Evolutionary conservation across 2,797 vertebrate species (phyloP).

Genomic region (Xenentodon cancila): DNA sequence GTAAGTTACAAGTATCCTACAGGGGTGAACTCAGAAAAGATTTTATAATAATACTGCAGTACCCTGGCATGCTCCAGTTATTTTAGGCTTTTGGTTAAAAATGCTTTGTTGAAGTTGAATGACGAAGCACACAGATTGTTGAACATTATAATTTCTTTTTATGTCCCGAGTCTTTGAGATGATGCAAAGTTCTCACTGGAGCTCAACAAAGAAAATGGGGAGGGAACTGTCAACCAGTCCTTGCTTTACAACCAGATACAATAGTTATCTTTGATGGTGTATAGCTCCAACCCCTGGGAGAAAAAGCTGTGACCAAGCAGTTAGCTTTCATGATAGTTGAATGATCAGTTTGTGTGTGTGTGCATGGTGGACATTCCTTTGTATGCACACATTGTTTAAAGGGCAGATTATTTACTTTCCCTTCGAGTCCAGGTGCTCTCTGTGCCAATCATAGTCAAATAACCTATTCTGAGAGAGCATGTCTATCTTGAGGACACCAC

Average conservation of each 20-base stretch:
- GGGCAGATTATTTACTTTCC: conserved; percentile 48
- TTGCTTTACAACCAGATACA: conserved; percentile 43
- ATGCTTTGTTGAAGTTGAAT: not conserved
- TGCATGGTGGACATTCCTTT: conserved; percentile 17
- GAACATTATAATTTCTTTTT: conserved; percentile 12
- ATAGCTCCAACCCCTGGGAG: conserved; percentile 28
- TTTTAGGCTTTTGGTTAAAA: not conserved
- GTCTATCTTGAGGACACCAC: conserved; percentile 33
- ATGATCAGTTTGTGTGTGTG: conserved; percentile 33
- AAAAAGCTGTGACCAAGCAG: conserved; percentile 50
- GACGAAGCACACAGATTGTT: not conserved
- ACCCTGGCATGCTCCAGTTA: not conserved
- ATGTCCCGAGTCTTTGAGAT: conserved; percentile 27
- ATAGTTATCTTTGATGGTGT: conserved; percentile 30
- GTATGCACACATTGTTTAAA: conserved; percentile 29
- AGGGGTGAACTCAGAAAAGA: too few species aligned
- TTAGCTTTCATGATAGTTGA: conserved; percentile 50
- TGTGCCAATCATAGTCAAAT: conserved; percentile 26
- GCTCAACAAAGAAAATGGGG: conserved; percentile 24
- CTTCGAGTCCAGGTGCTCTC: conserved; percentile 41
- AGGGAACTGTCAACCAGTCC: conserved; percentile 23
- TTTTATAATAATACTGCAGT: too few species aligned
- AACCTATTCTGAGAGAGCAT: conserved; percentile 28
- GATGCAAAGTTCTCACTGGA: conserved; percentile 23
- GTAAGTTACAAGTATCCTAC: too few species aligned